Percentiles rank a stretch among this genome's conserved stretches.
phyloP scores from a whole-genome alignment of 2,797 vertebrate genomes.

The Dallia pectoralis region DNA sequence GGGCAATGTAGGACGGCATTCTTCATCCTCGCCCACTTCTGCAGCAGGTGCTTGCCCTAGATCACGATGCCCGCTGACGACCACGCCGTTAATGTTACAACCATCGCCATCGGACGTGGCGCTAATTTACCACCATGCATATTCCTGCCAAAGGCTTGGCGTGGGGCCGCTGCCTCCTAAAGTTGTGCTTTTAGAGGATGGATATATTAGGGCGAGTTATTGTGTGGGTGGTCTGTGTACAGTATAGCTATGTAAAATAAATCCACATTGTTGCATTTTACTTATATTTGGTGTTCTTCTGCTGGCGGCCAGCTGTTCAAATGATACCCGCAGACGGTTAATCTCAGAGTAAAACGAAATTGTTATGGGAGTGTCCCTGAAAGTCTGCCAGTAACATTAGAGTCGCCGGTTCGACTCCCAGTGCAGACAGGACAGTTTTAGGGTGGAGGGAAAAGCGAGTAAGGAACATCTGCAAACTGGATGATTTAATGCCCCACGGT shows the following conservation, averaged over 20 bases:
- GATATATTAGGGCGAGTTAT: constrained; percentile 16
- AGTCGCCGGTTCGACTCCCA: too few relatives aligned
- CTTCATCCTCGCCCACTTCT: constrained; percentile 79
- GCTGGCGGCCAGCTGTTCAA: background rate
- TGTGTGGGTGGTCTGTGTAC: background rate
- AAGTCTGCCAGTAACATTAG: too few relatives aligned
- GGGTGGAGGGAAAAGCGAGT: too few relatives aligned
- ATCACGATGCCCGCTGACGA: constrained; percentile 62
- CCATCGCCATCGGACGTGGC: constrained; percentile 49
- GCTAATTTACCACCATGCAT: constrained; percentile 37
- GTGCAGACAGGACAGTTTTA: too few relatives aligned
- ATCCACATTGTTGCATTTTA: background rate
- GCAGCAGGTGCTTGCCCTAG: constrained; percentile 79
- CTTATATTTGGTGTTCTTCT: background rate
- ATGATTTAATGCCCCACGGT: too few relatives aligned
- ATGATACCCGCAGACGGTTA: background rate
- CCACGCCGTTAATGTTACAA: constrained; percentile 67
- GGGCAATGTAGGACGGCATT: constrained; percentile 77
- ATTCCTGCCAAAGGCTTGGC: constrained; percentile 31
- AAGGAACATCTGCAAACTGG: too few relatives aligned
- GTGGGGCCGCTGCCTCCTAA: constrained; percentile 29
- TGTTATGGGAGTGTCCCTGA: too few relatives aligned
- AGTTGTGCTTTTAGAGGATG: constrained; percentile 30
- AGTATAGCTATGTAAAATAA: background rate
- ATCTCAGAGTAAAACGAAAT: background rate